Base-by-base conservation (phyloP, 1,140 invertebrate genomes). In the Augochlora pura region DNA sequence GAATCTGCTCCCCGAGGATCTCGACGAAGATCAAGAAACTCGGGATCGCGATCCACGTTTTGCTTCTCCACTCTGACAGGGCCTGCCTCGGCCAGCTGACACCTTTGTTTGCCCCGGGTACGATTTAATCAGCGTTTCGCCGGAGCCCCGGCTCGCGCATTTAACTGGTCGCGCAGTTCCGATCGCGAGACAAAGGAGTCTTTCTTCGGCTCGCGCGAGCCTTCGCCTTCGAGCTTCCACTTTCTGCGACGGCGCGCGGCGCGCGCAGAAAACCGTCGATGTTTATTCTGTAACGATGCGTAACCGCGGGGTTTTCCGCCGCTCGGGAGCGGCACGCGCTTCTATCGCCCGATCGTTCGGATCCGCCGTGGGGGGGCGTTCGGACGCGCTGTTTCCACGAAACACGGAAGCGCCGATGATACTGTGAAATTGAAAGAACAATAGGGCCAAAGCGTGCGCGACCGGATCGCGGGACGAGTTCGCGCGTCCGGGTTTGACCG, bases 61-160 rank as follows among this genome's bases (percentile, higher is more conserved):
- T 46, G 49, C 16, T 54, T 54, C 21, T 18, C 42, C 27, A 25
- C 39, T 39, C 32, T 12, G 9, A 5, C 14, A 54, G 18, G 54
- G 18, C 32, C n/a, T 6, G 23, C 12, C 49, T 5, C 46, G 23
- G 4, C 1, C 38, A 9, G 38, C 23, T 42, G 27, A 63, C 60
- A 63, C 60, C 60, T 63, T 63, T 63, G 57, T 57, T 27, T 60
- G 8, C 25, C n/a, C 38, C 23, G 65, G 72, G 25, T 66, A 54
- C 68, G 71, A 72, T 72, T 83, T 66, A 62, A 66, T 25, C 59
- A 16, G 27, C 25, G 27, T n/a, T 39, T 49, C 49, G 52, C 14
- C 46, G 46, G 62, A 68, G 57, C 16, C 27, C 68, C 68, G 32
- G 21, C 10, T 27, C 49, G 64, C 10, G 16, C 32, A 42, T 14